Conservation (phyloP, 2,797 vertebrate species). For the Amniataba percoides region DNA sequence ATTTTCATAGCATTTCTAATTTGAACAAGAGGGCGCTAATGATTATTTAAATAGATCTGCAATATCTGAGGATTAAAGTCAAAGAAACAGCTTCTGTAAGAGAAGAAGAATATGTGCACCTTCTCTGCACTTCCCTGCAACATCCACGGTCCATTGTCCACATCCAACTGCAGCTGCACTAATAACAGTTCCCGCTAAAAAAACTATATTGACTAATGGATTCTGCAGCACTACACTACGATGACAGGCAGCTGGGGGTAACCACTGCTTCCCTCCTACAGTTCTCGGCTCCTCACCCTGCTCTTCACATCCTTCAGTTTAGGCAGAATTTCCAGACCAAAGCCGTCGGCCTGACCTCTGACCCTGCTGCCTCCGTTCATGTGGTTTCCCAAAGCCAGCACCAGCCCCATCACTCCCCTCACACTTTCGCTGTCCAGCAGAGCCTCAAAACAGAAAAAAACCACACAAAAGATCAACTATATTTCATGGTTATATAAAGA, state of each 20-base stretch:
- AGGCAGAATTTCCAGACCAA: conserved; percentile 96
- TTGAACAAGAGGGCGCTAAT: too few relatives aligned
- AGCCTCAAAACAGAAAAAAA: conserved; percentile 75
- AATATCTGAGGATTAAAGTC: too few relatives aligned
- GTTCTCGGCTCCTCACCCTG: conserved; percentile 80
- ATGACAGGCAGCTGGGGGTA: neutral
- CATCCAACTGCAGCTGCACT: too few relatives aligned
- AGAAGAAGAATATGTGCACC: too few relatives aligned
- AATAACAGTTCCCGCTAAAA: neutral
- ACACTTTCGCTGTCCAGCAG: conserved; percentile 88
- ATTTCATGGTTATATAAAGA: neutral
- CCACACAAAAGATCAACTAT: neutral
- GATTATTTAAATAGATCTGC: too few relatives aligned
- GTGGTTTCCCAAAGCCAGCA: conserved; percentile 96
- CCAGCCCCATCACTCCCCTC: conserved; percentile 91
- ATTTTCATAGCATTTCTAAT: too few relatives aligned
- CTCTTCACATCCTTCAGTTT: conserved; percentile 98
- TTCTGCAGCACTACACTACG: too few relatives aligned
- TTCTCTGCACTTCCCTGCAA: too few relatives aligned
- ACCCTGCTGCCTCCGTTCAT: conserved; percentile 96
- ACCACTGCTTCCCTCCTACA: neutral
- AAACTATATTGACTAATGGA: too few relatives aligned
- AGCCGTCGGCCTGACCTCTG: conserved; percentile 97
- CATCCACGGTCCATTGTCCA: too few relatives aligned
- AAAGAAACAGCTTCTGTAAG: too few relatives aligned